Evolutionary conservation across 2,888 invertebrate genomes (phyloP).

Genomic region (Sesia apiformis): DNA sequence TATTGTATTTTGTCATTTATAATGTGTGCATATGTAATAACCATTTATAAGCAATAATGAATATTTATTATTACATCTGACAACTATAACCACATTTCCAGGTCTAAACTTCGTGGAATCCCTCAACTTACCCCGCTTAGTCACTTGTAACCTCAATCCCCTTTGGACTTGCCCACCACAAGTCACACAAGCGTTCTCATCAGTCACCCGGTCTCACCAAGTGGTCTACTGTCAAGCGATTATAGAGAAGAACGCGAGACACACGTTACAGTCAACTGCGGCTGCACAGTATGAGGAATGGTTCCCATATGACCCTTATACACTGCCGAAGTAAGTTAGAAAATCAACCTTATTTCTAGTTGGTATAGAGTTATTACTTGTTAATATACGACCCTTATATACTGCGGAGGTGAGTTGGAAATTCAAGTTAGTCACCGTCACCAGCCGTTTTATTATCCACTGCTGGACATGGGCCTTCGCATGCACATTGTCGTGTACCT

Average conservation of each 20-base stretch:
- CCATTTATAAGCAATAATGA: no score
- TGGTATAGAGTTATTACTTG: no score
- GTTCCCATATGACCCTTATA: constrained; percentile 94
- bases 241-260: constrained; percentile 86
- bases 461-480: no score
- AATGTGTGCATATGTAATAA: no score
- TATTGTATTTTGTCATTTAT: no score
- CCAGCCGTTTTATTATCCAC: no score
- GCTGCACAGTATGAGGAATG: constrained; percentile 78
- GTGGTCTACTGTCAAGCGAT: constrained; percentile 94
- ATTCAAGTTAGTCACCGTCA: no score
- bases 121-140: constrained; percentile 88
- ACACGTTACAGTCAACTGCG: constrained; percentile 50
- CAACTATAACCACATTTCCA: constrained; percentile 45
- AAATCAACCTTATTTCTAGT: no score
- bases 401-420: no score
- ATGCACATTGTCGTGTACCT: no score
- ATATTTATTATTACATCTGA: no score
- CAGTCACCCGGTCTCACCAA: constrained; percentile 88
- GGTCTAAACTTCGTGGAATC: constrained; percentile 86
- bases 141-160: constrained; percentile 91
- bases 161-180: constrained; percentile 85
- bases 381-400: no score
- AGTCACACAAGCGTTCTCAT: constrained; percentile 86
- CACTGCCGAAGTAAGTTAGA: constrained; percentile 76